These are phyloP conservation scores for Siniperca undulata DNA, from an alignment of 2,797 vertebrate genomes.

Conservation along the genomic window DNA sequence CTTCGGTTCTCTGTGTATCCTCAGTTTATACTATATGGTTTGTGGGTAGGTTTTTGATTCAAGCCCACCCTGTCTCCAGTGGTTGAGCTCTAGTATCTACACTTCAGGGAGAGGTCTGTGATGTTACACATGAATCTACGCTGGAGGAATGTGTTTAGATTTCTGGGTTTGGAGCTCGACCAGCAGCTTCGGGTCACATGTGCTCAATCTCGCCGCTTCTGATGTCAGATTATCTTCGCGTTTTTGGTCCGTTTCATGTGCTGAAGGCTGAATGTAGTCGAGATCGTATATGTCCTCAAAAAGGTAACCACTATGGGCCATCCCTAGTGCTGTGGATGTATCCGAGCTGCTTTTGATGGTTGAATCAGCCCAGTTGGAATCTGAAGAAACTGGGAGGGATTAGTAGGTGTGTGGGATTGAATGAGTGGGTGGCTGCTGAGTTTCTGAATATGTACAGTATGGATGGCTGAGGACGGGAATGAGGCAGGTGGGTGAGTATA, in stretches of 20 bases:
- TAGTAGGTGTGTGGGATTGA: constrained; percentile 69
- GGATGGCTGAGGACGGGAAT: constrained; percentile 64
- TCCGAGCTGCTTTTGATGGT: constrained; percentile 28
- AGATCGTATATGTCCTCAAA: constrained; percentile 14
- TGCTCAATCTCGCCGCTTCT: constrained; percentile 21
- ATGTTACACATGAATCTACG: constrained; percentile 29
- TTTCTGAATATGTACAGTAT: constrained; percentile 51
- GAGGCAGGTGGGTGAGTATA: constrained; percentile 56
- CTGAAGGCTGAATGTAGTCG: constrained; percentile 30
- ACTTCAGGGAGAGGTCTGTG: constrained; percentile 18
- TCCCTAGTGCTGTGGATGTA: constrained; percentile 19
- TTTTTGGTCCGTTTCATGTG: constrained; percentile 49
- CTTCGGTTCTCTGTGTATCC: constrained; percentile 23
- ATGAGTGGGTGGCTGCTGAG: constrained; percentile 58
- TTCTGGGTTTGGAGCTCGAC: constrained; percentile 52
- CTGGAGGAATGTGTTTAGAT: constrained; percentile 59
- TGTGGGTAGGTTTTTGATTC: constrained; percentile 38
- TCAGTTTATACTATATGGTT: constrained; percentile 35
- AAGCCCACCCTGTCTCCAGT: constrained; percentile 40
- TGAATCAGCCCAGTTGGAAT: constrained; percentile 57
- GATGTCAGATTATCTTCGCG: constrained; percentile 42
- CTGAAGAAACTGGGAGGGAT: constrained; percentile 77
- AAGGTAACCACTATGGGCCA: not conserved
- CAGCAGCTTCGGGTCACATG: constrained; percentile 46
- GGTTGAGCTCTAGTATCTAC: constrained; percentile 18